Base-by-base conservation (phyloP, 1,140 invertebrate species). In the Helicoverpa armigera region DNA sequence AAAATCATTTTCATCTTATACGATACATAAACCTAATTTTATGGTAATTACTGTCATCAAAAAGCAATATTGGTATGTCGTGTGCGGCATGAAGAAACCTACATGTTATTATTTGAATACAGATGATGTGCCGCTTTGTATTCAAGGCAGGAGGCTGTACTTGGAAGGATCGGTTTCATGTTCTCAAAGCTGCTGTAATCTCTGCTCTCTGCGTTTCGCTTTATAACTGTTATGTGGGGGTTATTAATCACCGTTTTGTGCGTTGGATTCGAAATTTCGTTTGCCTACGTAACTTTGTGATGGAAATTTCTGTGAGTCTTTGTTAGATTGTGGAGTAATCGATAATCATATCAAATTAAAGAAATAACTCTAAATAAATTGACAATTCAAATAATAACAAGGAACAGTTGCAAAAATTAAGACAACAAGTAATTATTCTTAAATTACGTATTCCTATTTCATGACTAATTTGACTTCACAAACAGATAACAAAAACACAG, bases 41-140 rank as follows among this genome's bases (percentile, higher is more conserved):
- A 77, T 79, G 81, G 80, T 87, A 87, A 89, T 89, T 86, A 89
- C 82, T 82, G 86, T 82, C 83, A 89, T 89, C 87, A 89, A 88
- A 89, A 87, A 88, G 88, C 86, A 87, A 88, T 89, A 83, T 88
- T 85, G 82, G 75, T 29, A 16, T 77, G 75, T 77, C 65, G 61
- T 79, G 79, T 79, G 69, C 69, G 61, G 80, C 82, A 81, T 79
- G 84, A 82, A 86, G 75, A 77, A 84, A 85, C 82, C 80, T 85
- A 88, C 84, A 80, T 83, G 75, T 77, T 77, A 76, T 76, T 76
- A 88, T 89, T 88, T 89, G 88, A 90, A 90, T 90, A 86, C 87
- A 87, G 88, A 90, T 88, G 86, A 83, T 79, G 81, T 80, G 78
- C 56, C 67, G 58, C 75, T 87, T 83, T 54, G 82, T 81, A 81